Percentiles rank a stretch among this genome's conserved stretches.
These are phyloP conservation scores for Colletes gigas DNA, from an alignment of 1,140 invertebrate genomes.

Conservation along the genomic window DNA sequence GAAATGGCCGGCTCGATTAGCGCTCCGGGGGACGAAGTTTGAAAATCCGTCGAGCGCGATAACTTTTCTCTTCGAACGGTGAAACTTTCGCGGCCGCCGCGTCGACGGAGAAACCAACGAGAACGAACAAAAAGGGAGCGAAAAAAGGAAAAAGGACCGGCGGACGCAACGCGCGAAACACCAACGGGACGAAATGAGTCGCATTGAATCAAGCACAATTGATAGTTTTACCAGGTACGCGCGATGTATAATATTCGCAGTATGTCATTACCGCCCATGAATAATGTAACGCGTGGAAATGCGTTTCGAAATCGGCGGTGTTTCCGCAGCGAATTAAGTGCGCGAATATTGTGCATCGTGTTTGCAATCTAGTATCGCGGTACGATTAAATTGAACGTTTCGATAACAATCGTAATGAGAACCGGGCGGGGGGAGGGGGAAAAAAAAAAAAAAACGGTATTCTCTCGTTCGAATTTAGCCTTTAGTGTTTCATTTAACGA, in stretches of 20 bases:
- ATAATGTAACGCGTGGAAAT: slow-evolving; percentile 53
- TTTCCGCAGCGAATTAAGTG: slow-evolving; percentile 48
- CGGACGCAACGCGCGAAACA: slow-evolving; percentile 2
- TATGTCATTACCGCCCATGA: slow-evolving; percentile 58
- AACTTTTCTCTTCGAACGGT: slow-evolving; percentile 32
- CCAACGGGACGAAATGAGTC: neutral
- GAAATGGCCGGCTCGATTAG: slow-evolving; percentile 58
- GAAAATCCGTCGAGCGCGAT: slow-evolving; percentile 53
- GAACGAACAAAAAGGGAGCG: neutral
- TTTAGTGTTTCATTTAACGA: too few relatives aligned
- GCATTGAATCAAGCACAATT: slow-evolving; percentile 6
- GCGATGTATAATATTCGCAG: slow-evolving; percentile 44
- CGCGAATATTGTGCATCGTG: slow-evolving; percentile 31
- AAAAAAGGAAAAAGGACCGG: neutral
- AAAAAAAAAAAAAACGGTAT: too few relatives aligned
- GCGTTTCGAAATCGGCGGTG: slow-evolving; percentile 45
- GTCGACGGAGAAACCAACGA: neutral
- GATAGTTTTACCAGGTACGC: slow-evolving; percentile 22
- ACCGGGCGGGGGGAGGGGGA: too few relatives aligned
- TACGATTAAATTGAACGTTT: neutral
- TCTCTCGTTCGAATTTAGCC: too few relatives aligned
- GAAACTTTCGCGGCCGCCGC: slow-evolving; percentile 15
- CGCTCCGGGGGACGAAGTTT: slow-evolving; percentile 52
- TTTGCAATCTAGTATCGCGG: neutral
- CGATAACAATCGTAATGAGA: slow-evolving; percentile 7